A percentile compares a stretch with the other conserved stretches of the same genome.
These are phyloP conservation scores for Linurgus olivaceus DNA, from an alignment of 2,797 vertebrate genomes.

Conservation along the genomic window DNA sequence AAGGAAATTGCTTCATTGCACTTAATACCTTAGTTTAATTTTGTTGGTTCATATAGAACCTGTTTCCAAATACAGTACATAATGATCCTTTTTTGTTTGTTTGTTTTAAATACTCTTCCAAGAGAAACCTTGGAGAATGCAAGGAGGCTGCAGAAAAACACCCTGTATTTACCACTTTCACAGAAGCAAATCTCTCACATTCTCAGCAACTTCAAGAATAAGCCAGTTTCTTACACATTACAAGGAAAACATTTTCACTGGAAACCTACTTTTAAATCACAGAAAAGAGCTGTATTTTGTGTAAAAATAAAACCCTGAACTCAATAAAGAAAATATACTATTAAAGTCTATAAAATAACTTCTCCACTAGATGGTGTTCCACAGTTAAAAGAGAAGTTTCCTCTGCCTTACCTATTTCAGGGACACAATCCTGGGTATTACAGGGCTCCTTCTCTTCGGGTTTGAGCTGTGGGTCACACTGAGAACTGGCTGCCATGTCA, in stretches of 20 bases:
- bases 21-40: not conserved
- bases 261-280: not conserved
- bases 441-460: slow-evolving; percentile 85
- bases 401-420: slow-evolving; percentile 82
- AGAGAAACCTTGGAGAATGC: not conserved
- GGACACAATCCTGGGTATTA: slow-evolving; percentile 86
- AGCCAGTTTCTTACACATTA: not conserved
- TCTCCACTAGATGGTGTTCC: slow-evolving; percentile 43
- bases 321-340: not conserved
- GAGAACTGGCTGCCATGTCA: slow-evolving; percentile 81
- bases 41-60: not conserved
- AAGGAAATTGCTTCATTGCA: not conserved
- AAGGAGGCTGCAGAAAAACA: not conserved
- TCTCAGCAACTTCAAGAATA: not conserved
- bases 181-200: not conserved
- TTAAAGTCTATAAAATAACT: not conserved
- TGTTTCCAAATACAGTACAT: not conserved
- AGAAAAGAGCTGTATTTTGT: not conserved
- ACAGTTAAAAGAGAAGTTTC: not conserved
- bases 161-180: not conserved
- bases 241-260: not conserved
- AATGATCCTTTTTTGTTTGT: not conserved
- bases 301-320: not conserved
- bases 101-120: not conserved
- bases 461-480: slow-evolving; percentile 81